phyloP scores from a whole-genome alignment of 2,113 vertebrate genomes.

The Nothocercus nigrocapillus region DNA sequence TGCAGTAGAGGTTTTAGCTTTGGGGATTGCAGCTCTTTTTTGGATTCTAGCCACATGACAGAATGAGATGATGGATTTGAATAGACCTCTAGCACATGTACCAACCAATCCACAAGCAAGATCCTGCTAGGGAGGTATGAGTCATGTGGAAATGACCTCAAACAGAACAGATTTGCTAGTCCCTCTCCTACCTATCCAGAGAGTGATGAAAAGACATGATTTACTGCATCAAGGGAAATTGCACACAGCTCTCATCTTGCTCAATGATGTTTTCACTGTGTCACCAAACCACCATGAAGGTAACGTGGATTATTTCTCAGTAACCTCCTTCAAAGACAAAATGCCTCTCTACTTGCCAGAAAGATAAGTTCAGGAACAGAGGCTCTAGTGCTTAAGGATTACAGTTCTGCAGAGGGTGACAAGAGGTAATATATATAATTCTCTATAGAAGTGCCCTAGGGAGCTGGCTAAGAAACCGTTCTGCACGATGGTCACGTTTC shows the following conservation, averaged over 20 bases:
- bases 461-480: not conserved
- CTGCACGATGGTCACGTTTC: not conserved
- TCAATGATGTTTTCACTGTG: not conserved
- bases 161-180: not conserved
- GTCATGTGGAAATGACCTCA: not conserved
- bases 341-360: not conserved
- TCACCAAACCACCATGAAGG: not conserved
- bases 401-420: not conserved
- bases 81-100: not conserved
- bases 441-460: not conserved
- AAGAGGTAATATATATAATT: not conserved
- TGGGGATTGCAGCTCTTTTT: not conserved
- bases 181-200: not conserved
- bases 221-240: constrained; percentile 14
- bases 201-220: constrained; percentile 29
- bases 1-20: not conserved
- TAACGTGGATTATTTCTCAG: not conserved
- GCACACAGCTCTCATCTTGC: not conserved
- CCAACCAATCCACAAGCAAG: not conserved
- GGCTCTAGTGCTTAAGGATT: not conserved
- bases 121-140: not conserved
- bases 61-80: not conserved
- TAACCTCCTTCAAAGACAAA: constrained; percentile 31
- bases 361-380: not conserved
- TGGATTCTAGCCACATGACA: not conserved